Percentiles rank a stretch among this genome's conserved stretches.
Conservation (phyloP, 2,113 vertebrate genomes). For the Calyptommatus sinebrachiatus region DNA sequence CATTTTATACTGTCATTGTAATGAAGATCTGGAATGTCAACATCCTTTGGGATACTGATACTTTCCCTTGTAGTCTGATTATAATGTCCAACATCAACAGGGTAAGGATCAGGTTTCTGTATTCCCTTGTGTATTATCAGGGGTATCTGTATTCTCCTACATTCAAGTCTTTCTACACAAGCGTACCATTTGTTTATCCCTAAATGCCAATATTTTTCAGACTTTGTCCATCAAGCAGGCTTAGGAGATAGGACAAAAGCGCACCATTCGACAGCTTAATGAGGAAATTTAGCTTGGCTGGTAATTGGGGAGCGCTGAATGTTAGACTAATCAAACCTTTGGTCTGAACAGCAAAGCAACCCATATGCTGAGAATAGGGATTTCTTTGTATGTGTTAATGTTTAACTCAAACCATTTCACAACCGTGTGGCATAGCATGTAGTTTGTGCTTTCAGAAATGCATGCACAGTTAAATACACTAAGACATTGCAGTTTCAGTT, state of each 20-base stretch:
- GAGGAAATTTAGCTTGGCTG: not conserved
- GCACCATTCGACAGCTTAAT: not conserved
- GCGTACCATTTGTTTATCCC: not conserved
- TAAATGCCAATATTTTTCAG: not conserved
- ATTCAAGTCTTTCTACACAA: accelerated
- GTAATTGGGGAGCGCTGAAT: not conserved
- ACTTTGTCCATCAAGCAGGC: conserved; percentile 2
- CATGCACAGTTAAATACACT: not conserved
- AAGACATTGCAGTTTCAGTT: not conserved
- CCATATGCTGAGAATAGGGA: not conserved
- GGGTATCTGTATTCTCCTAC: not conserved
- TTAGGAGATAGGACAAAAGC: not conserved
- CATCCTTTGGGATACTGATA: not conserved
- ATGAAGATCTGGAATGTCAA: not conserved
- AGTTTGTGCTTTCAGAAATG: not conserved
- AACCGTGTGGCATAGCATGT: not conserved
- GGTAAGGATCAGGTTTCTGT: not conserved
- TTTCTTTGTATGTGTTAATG: not conserved
- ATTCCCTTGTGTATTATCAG: not conserved
- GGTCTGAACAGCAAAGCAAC: not conserved
- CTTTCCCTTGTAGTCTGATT: accelerated
- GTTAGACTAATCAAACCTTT: not conserved
- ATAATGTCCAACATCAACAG: not conserved
- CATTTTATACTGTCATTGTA: not conserved
- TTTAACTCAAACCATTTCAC: not conserved